phyloP scores from a whole-genome alignment of 2,797 vertebrate genomes.

The Mallotus villosus region DNA sequence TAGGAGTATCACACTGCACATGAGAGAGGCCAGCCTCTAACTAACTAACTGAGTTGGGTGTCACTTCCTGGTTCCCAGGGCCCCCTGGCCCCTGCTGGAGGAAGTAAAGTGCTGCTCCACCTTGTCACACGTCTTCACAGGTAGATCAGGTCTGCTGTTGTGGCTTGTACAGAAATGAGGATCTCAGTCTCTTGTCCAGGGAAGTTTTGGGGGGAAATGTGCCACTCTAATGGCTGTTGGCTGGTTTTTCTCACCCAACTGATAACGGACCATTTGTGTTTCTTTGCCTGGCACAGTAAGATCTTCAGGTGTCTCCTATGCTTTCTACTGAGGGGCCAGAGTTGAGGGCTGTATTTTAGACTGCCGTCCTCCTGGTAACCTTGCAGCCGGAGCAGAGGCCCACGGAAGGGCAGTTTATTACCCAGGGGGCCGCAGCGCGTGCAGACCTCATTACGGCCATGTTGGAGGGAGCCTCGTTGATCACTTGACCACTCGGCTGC shows the following conservation, averaged over 20 bases:
- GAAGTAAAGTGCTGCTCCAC: not conserved
- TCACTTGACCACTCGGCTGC: constrained; percentile 51
- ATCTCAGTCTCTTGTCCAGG: constrained; percentile 24
- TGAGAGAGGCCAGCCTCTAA: constrained; percentile 41
- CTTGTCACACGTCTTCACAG: not conserved
- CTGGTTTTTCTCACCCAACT: constrained; percentile 20
- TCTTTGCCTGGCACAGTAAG: too few species aligned
- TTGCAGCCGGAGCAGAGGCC: constrained; percentile 48
- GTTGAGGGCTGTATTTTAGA: constrained; percentile 39
- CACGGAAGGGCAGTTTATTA: constrained; percentile 61
- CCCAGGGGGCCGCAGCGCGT: constrained; percentile 34
- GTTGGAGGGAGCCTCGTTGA: constrained; percentile 50
- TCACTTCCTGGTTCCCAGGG: constrained; percentile 42
- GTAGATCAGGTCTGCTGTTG: too few species aligned
- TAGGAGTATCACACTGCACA: constrained; percentile 34
- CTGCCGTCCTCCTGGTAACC: constrained; percentile 58
- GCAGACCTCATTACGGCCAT: constrained; percentile 56
- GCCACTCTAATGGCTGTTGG: constrained; percentile 13
- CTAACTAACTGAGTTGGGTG: constrained; percentile 17
- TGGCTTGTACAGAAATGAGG: constrained; percentile 49
- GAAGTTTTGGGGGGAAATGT: too few species aligned
- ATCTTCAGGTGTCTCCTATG: not conserved
- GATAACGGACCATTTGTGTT: too few species aligned
- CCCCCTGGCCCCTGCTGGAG: constrained; percentile 28
- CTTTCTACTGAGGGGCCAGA: constrained; percentile 10